Evolutionary conservation across 1,140 invertebrate species (phyloP).

Genomic region (Psilanteris sp.): DNA sequence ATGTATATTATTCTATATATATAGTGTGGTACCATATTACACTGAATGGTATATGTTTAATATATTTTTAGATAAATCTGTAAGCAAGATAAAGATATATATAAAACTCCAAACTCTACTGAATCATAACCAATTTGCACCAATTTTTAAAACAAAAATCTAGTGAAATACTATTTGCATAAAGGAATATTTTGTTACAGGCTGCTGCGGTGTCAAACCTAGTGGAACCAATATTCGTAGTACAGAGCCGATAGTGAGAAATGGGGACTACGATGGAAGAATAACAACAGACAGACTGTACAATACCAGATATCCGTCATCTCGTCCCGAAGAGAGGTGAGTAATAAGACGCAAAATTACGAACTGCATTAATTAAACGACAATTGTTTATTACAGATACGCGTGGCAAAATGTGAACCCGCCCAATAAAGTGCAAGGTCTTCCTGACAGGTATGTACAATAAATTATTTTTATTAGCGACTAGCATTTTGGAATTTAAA

Average conservation of each 20-base stretch:
- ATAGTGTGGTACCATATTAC: too few relatives aligned
- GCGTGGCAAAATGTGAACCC: constrained; percentile 62
- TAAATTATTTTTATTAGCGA: not conserved
- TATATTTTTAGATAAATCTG: too few relatives aligned
- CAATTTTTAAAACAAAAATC: too few relatives aligned
- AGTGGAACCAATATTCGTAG: constrained; percentile 40
- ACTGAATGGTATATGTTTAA: too few relatives aligned
- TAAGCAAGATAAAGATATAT: too few relatives aligned
- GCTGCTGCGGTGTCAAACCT: constrained; percentile 49
- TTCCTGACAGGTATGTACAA: constrained; percentile 43
- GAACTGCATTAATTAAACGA: too few relatives aligned
- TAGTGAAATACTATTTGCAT: not conserved
- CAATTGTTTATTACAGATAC: constrained; percentile 47
- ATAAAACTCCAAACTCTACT: too few relatives aligned
- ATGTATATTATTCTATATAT: too few relatives aligned
- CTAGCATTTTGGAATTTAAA: constrained; percentile 14
- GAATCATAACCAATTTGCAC: too few relatives aligned
- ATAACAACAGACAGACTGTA: constrained; percentile 37
- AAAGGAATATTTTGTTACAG: constrained; percentile 24
- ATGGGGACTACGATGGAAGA: constrained; percentile 52
- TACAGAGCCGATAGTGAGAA: constrained; percentile 52
- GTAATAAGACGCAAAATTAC: too few relatives aligned
- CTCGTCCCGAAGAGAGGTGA: constrained; percentile 39
- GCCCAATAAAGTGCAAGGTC: constrained; percentile 37
- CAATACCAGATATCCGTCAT: constrained; percentile 21